A percentile compares a stretch with the other conserved stretches of the same genome.
phyloP scores from a whole-genome alignment of 2,888 invertebrate species.

The Ypsolopha scabrella region DNA sequence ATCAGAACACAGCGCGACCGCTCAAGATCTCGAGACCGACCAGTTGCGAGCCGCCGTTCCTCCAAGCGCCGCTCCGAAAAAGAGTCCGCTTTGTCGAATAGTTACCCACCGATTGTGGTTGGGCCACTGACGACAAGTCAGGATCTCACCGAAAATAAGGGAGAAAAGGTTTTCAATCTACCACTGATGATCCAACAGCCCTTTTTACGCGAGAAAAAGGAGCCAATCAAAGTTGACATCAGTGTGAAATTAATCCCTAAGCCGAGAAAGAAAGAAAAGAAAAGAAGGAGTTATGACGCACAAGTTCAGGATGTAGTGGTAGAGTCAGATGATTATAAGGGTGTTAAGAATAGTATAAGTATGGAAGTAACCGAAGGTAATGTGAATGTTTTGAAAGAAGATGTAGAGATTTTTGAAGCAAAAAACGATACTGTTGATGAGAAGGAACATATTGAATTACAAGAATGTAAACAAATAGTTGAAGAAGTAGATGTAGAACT shows the following conservation, averaged over 20 bases:
- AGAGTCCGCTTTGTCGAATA: slow-evolving; percentile 72
- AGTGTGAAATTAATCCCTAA: slow-evolving; percentile 81
- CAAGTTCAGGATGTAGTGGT: slow-evolving; percentile 36
- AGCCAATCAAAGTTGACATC: slow-evolving; percentile 83
- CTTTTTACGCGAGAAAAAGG: slow-evolving; percentile 74
- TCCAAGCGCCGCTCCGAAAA: slow-evolving; percentile 62
- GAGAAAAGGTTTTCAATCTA: slow-evolving; percentile 56
- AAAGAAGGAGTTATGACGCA: slow-evolving; percentile 28
- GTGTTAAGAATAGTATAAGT: slow-evolving; percentile 51
- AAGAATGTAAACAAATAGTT: slow-evolving; percentile 4
- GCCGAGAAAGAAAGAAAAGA: slow-evolving; percentile 53
- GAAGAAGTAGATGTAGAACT: background rate
- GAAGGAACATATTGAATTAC: background rate
- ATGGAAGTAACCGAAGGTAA: slow-evolving; percentile 54
- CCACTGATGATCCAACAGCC: slow-evolving; percentile 70
- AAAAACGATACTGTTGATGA: background rate
- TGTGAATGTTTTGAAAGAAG: slow-evolving; percentile 44
- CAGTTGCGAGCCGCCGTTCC: slow-evolving; percentile 38
- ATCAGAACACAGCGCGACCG: slow-evolving; percentile 69
- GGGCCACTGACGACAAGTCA: slow-evolving; percentile 64
- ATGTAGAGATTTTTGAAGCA: background rate
- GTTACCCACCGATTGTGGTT: slow-evolving; percentile 53
- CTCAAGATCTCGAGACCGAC: slow-evolving; percentile 50
- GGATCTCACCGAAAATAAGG: slow-evolving; percentile 54
- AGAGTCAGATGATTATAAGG: slow-evolving; percentile 33